Percentiles rank a stretch among this genome's conserved stretches.
phyloP scores from a whole-genome alignment of 2,797 vertebrate species.

The Pelodytes ibericus region DNA sequence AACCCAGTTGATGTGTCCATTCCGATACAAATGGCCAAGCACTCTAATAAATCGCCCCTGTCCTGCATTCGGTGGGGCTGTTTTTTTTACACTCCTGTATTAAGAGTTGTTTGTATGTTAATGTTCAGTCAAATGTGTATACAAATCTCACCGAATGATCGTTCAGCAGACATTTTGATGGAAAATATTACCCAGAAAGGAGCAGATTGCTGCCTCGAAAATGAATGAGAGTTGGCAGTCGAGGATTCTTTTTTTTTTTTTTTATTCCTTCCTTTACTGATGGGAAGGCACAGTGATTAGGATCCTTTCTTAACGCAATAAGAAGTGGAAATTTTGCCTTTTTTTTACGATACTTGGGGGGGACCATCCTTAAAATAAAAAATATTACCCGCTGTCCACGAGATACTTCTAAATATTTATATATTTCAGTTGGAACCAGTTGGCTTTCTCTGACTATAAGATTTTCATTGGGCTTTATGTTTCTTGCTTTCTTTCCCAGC shows the following conservation, averaged over 20 bases:
- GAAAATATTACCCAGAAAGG: slow-evolving; percentile 63
- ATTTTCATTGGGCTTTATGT: slow-evolving; percentile 29
- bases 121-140: slow-evolving; percentile 36
- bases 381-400: background rate
- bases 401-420: too few relatives aligned
- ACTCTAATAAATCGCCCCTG: background rate
- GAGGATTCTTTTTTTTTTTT: slow-evolving; percentile 70
- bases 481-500: slow-evolving; percentile 7
- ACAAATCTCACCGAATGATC: slow-evolving; percentile 40
- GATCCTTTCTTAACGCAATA: slow-evolving; percentile 29
- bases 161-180: slow-evolving; percentile 38
- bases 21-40: background rate
- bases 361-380: background rate
- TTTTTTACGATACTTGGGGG: too few relatives aligned
- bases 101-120: slow-evolving; percentile 31
- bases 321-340: slow-evolving; percentile 27
- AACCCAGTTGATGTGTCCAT: background rate
- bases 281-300: slow-evolving; percentile 10
- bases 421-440: too few relatives aligned
- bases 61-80: background rate
- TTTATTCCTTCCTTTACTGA: slow-evolving; percentile 30
- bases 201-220: slow-evolving; percentile 72
- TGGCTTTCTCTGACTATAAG: slow-evolving; percentile 5
- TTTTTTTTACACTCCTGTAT: slow-evolving; percentile 11
- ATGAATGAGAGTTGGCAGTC: slow-evolving; percentile 77